Evolutionary conservation across 2,113 vertebrate species (phyloP).

Genomic region (Stigmatopora argus): DNA sequence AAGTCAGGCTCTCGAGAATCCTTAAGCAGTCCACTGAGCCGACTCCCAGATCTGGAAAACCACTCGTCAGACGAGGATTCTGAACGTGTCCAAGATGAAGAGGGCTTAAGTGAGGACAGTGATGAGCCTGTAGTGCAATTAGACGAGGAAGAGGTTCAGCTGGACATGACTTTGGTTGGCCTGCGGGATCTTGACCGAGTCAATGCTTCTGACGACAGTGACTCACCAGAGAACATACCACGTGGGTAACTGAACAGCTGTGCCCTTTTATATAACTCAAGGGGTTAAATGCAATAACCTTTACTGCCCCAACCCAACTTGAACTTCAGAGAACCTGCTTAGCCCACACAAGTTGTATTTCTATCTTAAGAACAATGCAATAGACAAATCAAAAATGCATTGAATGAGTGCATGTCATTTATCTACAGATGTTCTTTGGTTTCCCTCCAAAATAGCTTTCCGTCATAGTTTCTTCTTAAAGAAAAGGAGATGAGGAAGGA

Average conservation of each 20-base stretch:
- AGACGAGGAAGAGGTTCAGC: conserved; percentile 88
- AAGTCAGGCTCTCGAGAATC: conserved; percentile 59
- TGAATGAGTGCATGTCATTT: background rate
- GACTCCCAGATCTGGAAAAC: conserved; percentile 41
- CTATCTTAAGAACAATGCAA: background rate
- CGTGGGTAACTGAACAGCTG: conserved; percentile 16
- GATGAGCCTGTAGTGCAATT: conserved; percentile 77
- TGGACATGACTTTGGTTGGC: conserved; percentile 74
- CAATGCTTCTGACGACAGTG: conserved; percentile 80
- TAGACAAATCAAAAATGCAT: background rate
- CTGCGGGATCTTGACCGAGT: conserved; percentile 38
- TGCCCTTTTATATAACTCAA: background rate
- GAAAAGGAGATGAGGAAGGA: background rate
- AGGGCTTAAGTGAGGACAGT: conserved; percentile 59
- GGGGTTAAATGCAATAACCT: background rate
- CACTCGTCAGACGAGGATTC: conserved; percentile 47
- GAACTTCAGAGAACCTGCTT: background rate
- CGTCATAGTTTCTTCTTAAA: background rate
- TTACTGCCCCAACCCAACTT: background rate
- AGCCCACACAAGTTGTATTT: background rate
- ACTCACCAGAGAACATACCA: conserved; percentile 57
- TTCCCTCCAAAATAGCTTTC: background rate
- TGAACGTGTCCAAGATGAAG: conserved; percentile 36
- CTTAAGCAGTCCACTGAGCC: conserved; percentile 50
- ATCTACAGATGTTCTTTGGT: background rate